Percentiles rank a stretch among this genome's conserved stretches.
phyloP scores from a whole-genome alignment of 2,113 vertebrate species.

The Pseudorasbora parva region DNA sequence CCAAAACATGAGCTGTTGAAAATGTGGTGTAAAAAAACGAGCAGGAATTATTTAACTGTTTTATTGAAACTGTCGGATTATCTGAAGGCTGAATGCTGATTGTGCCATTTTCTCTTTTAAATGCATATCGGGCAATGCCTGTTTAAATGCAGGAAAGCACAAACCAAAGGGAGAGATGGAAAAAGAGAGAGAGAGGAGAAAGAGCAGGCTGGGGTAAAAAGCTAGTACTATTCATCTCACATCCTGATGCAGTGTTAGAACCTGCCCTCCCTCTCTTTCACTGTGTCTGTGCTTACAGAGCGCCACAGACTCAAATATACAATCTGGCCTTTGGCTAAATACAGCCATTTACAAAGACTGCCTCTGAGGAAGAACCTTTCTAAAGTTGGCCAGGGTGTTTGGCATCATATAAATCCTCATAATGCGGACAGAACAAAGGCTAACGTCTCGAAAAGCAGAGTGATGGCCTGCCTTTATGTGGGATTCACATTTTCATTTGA shows the following conservation, averaged over 20 bases:
- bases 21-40: not conserved
- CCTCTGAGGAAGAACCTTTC: conserved; percentile 34
- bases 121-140: not conserved
- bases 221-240: conserved; percentile 72
- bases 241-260: conserved; percentile 74
- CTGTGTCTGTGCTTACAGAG: conserved; percentile 51
- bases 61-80: not conserved
- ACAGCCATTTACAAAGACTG: conserved; percentile 25
- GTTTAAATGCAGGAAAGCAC: conserved; percentile 6
- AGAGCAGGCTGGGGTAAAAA: conserved; percentile 40
- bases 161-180: conserved; percentile 11
- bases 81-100: not conserved
- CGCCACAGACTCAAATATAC: conserved; percentile 40
- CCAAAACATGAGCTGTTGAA: not conserved
- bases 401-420: not conserved
- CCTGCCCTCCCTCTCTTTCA: conserved; percentile 52
- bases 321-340: conserved; percentile 26
- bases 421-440: not conserved
- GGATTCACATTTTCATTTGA: not conserved
- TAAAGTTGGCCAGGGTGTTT: not conserved
- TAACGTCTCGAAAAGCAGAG: not conserved
- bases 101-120: conserved; percentile 11
- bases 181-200: not conserved
- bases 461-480: not conserved
- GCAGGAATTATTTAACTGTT: no score